These are phyloP conservation scores for Nebria salina DNA, from an alignment of 2,888 invertebrate genomes.

Conservation along the genomic window DNA sequence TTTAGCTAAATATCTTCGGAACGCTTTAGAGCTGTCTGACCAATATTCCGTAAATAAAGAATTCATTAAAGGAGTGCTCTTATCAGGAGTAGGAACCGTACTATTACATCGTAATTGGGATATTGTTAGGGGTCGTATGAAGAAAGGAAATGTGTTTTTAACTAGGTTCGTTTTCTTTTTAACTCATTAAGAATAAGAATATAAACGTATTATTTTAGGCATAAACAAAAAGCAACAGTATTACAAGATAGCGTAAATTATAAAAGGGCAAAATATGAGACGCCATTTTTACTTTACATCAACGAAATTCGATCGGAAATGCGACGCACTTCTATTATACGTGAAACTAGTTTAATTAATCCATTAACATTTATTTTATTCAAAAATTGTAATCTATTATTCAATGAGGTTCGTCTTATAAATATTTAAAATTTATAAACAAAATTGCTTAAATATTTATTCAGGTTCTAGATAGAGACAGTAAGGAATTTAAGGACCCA, in stretches of 20 bases:
- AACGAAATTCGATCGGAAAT: conserved; percentile 68
- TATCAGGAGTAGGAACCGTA: conserved; percentile 69
- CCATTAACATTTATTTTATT: conserved; percentile 70
- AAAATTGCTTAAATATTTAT: conserved; percentile 47
- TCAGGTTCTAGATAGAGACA: conserved; percentile 49
- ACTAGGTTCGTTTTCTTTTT: conserved; percentile 58
- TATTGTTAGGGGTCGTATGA: conserved; percentile 66
- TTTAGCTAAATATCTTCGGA: conserved; percentile 62
- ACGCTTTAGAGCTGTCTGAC: conserved; percentile 59
- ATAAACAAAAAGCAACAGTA: conserved; percentile 68
- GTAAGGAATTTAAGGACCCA: conserved; percentile 51
- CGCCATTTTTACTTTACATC: conserved; percentile 67
- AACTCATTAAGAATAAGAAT: background rate
- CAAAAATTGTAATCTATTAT: conserved; percentile 55
- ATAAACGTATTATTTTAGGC: conserved; percentile 60
- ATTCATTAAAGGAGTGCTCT: conserved; percentile 67
- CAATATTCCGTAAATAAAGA: conserved; percentile 68
- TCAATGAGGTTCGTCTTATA: conserved; percentile 54
- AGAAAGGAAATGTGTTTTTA: conserved; percentile 61
- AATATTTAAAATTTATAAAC: conserved; percentile 23
- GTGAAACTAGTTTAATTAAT: conserved; percentile 69
- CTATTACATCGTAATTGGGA: conserved; percentile 64
- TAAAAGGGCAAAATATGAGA: conserved; percentile 61
- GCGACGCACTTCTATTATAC: conserved; percentile 66
- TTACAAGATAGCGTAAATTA: conserved; percentile 74